These are phyloP conservation scores for Bovichtus variegatus DNA, from an alignment of 2,797 vertebrate genomes.

Conservation along the genomic window DNA sequence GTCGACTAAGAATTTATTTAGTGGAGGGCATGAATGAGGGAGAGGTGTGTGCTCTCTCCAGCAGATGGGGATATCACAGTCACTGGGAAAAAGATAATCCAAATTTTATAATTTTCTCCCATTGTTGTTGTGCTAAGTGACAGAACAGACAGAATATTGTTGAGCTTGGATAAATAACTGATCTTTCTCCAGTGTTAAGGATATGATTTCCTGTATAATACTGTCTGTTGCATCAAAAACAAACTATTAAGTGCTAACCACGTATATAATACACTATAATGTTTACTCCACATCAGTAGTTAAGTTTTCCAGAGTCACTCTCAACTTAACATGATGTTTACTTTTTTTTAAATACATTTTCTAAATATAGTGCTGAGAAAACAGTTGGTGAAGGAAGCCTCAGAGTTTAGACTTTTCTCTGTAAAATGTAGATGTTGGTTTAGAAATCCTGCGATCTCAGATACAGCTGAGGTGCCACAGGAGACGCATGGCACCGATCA, in stretches of 20 bases:
- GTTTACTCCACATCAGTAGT: background rate
- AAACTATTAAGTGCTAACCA: background rate
- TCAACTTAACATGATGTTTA: background rate
- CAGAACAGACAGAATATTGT: background rate
- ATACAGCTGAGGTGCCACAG: background rate
- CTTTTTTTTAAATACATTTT: too few relatives aligned
- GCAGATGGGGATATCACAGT: slow-evolving; percentile 3
- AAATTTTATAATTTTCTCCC: background rate
- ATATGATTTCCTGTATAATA: background rate
- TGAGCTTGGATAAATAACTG: background rate
- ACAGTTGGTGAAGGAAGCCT: background rate
- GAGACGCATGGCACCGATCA: background rate
- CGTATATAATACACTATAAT: background rate
- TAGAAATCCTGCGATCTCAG: background rate
- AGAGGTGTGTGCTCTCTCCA: background rate
- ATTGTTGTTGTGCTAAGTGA: background rate
- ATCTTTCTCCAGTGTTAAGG: background rate
- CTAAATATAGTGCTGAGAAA: background rate
- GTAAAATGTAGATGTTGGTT: too few relatives aligned
- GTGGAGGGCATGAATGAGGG: too few relatives aligned
- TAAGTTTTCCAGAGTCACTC: background rate
- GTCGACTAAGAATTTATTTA: too few relatives aligned
- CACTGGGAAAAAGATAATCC: background rate
- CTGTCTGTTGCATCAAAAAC: background rate
- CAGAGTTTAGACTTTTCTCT: background rate